Evolutionary conservation across 2,888 invertebrate genomes (phyloP).

Genomic region (Lypha dubia): DNA sequence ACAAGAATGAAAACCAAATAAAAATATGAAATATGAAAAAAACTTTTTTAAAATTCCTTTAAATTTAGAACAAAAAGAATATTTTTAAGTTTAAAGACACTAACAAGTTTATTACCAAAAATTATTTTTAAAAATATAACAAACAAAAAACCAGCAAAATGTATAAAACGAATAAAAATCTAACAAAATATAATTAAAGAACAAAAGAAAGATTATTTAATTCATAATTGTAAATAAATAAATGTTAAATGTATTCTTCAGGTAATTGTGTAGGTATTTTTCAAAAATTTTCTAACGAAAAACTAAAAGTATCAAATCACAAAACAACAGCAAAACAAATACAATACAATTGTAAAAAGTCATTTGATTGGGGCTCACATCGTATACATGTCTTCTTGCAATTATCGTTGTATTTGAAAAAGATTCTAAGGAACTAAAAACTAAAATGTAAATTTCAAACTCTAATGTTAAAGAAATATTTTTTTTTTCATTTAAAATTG

Average conservation of each 20-base stretch:
- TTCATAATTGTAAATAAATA: conserved; percentile 67
- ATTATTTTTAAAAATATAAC: conserved; percentile 26
- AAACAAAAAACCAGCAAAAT: conserved; percentile 18
- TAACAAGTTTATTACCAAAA: conserved; percentile 10
- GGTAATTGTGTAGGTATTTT: conserved; percentile 67
- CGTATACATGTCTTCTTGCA: conserved; percentile 45
- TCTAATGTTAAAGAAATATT: conserved; percentile 17
- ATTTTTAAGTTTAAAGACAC: not conserved
- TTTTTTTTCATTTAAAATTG: conserved; percentile 3
- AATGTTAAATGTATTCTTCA: conserved; percentile 68
- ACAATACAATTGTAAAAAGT: conserved; percentile 55
- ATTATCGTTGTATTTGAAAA: conserved; percentile 49
- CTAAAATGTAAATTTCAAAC: conserved; percentile 15
- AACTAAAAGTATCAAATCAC: not conserved
- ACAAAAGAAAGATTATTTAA: conserved; percentile 22
- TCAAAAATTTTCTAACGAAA: conserved; percentile 43
- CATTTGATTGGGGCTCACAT: conserved; percentile 51
- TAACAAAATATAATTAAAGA: not conserved
- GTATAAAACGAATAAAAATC: conserved; percentile 49
- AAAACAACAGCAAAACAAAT: conserved; percentile 7
- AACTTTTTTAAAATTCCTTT: conserved; percentile 39
- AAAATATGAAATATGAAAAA: conserved; percentile 17
- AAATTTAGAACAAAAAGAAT: conserved; percentile 12
- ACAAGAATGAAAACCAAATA: conserved; percentile 1
- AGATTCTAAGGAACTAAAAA: not conserved